These are phyloP conservation scores for Arctia plantaginis DNA, from an alignment of 2,888 invertebrate genomes.

Conservation along the genomic window DNA sequence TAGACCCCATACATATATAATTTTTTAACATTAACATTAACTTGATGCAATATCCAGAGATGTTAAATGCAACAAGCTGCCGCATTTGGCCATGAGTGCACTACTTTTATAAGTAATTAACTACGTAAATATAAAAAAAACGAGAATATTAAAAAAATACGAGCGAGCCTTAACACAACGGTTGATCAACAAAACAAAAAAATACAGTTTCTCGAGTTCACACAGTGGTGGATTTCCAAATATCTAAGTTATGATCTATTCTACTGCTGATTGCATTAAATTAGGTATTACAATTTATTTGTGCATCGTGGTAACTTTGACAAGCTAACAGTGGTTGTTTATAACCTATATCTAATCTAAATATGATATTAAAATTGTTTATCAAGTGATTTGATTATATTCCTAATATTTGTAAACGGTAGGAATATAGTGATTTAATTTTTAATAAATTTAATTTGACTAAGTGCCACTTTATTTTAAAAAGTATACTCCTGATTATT, in stretches of 20 bases:
- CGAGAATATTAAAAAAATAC: background rate
- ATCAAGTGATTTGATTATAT: background rate
- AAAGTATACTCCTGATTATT: background rate
- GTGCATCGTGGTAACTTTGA: background rate
- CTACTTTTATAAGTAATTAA: background rate
- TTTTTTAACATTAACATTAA: no score
- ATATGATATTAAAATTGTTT: background rate
- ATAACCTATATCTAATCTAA: background rate
- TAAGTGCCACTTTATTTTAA: background rate
- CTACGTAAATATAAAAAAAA: background rate
- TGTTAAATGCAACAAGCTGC: background rate
- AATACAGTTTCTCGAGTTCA: background rate
- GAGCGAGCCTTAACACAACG: background rate
- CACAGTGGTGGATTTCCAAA: no score
- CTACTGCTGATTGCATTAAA: background rate
- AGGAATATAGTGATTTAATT: background rate
- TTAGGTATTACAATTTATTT: background rate
- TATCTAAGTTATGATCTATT: background rate
- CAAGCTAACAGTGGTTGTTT: background rate
- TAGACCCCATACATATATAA: no score
- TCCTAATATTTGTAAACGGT: background rate
- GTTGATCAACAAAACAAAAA: background rate
- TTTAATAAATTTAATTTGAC: background rate
- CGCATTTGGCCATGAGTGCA: background rate
- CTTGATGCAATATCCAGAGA: background rate